phyloP scores from a whole-genome alignment of 2,797 vertebrate species.

The Tympanoctomys barrerae region DNA sequence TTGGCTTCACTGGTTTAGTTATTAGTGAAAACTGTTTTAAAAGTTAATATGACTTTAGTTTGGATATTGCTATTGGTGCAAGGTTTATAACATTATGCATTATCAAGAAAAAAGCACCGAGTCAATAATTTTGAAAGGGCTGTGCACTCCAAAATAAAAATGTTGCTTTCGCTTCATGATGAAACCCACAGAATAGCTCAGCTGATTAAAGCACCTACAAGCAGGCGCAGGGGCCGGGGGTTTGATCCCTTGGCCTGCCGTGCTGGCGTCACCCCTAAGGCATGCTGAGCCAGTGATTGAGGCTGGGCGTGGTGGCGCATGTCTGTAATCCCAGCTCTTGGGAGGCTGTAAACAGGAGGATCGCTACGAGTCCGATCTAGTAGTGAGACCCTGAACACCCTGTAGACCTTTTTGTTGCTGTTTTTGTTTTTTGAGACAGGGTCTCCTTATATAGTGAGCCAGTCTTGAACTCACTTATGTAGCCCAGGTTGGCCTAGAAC shows the following conservation, averaged over 20 bases:
- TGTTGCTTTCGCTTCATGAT: not conserved
- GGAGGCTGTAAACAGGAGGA: too few relatives aligned
- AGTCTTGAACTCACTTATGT: not conserved
- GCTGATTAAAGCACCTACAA: too few relatives aligned
- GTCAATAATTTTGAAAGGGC: constrained; percentile 28
- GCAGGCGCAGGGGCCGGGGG: too few relatives aligned
- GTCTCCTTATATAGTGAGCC: not conserved
- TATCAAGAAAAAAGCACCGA: not conserved
- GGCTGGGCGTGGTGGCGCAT: too few relatives aligned
- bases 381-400: too few relatives aligned
- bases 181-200: not conserved
- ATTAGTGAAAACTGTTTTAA: constrained; percentile 12
- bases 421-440: not conserved
- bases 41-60: constrained; percentile 38
- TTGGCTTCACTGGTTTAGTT: not conserved
- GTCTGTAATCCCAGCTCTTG: too few relatives aligned
- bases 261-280: too few relatives aligned
- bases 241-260: too few relatives aligned
- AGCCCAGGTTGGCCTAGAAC: not conserved
- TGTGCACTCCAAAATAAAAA: not conserved
- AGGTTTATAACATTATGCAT: not conserved
- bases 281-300: too few relatives aligned
- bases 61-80: not conserved
- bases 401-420: too few relatives aligned
- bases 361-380: too few relatives aligned